Conservation (phyloP, 2,797 vertebrate genomes). For the Meda fulgida region DNA sequence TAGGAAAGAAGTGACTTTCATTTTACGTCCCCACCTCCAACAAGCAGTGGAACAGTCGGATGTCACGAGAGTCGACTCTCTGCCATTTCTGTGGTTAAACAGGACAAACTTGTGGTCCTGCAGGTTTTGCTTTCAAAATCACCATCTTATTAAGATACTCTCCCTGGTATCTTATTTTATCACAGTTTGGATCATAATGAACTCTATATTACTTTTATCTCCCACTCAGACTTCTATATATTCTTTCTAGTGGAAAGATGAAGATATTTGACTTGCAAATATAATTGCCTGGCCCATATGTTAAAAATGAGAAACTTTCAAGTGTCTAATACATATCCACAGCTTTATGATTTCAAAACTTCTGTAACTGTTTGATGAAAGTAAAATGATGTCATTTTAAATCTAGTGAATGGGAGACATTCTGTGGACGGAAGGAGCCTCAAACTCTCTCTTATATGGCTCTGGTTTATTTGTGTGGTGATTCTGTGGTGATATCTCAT, state of each 20-base stretch:
- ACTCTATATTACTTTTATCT: slow-evolving; percentile 5
- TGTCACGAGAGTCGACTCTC: slow-evolving; percentile 3
- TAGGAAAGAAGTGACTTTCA: slow-evolving; percentile 33
- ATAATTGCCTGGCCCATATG: background rate
- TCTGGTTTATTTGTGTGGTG: slow-evolving; percentile 68
- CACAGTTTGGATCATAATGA: slow-evolving; percentile 8
- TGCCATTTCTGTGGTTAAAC: slow-evolving; percentile 32
- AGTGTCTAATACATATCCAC: slow-evolving; percentile 3
- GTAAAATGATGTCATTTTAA: background rate
- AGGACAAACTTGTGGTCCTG: slow-evolving; percentile 5
- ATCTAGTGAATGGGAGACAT: slow-evolving; percentile 11
- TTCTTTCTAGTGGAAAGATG: slow-evolving; percentile 1
- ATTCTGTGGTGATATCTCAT: slow-evolving; percentile 67
- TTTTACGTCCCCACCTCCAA: slow-evolving; percentile 9
- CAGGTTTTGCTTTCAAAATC: background rate
- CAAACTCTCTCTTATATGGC: slow-evolving; percentile 55
- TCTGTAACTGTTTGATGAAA: background rate
- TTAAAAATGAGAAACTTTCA: background rate
- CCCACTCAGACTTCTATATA: background rate
- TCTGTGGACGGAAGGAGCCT: slow-evolving; percentile 52
- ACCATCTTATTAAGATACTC: background rate
- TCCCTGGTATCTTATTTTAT: background rate
- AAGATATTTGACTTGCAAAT: background rate
- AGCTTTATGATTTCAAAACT: background rate
- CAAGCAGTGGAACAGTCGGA: slow-evolving; percentile 22